A percentile compares a stretch with the other conserved stretches of the same genome.
phyloP scores from a whole-genome alignment of 2,113 vertebrate genomes.

The Petromus typicus region DNA sequence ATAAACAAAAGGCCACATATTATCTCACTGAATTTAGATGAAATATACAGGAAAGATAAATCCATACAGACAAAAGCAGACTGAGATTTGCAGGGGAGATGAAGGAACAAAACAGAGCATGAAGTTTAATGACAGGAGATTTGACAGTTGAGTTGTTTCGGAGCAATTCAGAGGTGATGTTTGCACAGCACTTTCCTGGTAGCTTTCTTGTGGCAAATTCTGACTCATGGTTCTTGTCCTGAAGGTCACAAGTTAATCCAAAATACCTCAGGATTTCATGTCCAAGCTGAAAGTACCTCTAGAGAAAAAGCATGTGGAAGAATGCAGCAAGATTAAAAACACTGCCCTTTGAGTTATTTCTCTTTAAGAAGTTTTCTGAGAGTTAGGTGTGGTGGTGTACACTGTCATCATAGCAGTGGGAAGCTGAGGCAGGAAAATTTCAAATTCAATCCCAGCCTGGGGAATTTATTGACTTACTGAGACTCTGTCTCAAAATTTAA shows the following conservation, averaged over 20 bases:
- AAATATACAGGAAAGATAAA: background rate
- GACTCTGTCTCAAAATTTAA: background rate
- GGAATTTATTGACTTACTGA: background rate
- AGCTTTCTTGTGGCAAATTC: background rate
- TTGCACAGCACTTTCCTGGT: background rate
- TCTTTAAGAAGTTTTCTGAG: background rate
- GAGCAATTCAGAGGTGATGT: background rate
- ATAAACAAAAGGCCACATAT: background rate
- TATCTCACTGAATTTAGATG: background rate
- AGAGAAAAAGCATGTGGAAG: background rate
- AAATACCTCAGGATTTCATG: background rate
- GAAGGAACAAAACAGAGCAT: background rate
- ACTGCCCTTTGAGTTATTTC: background rate
- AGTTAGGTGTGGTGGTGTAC: background rate
- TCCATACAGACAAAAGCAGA: background rate
- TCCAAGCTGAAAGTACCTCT: background rate
- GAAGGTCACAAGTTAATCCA: background rate
- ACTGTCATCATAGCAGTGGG: background rate
- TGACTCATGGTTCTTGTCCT: background rate
- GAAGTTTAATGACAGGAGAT: background rate
- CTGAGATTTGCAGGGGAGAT: background rate
- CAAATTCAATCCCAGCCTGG: background rate
- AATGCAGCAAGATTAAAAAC: background rate
- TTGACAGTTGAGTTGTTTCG: background rate
- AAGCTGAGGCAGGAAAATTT: background rate